Base-by-base conservation (phyloP, 2,888 invertebrate genomes). In the Escarpia spicata region DNA sequence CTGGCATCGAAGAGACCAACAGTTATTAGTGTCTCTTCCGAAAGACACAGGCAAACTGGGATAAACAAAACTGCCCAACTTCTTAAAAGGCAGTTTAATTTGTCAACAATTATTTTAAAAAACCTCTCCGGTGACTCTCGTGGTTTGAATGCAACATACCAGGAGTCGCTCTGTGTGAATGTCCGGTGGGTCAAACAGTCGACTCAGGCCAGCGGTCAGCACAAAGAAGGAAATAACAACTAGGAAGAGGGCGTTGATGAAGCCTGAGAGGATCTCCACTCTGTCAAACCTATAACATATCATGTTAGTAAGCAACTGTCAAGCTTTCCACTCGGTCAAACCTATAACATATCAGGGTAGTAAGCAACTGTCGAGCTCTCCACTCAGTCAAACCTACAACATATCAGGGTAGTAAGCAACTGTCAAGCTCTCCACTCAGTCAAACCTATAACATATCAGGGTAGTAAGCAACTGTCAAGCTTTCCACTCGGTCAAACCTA, bases 211-310 rank as follows among this genome's bases (percentile, higher is more conserved):
- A 95, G 97, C 97, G 37, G 97, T 95, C 94, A 97, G 97, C 91
- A 97, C 97, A 96, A 97, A 97, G 92, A 97, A 95, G 0, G 97
- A 97, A 93, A 97, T 97, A 93, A 97, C 97, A 92, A 97, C 96
- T 8, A 97, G 96, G 94, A 97, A 97, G 43, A 97, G 96, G 2
- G 97, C 97, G 95, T 97, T 97, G 92, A 97, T 96, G 95, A 97
- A 97, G 3, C 97, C 97, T 26, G 97, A 97, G 44, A 97, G 95
- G 43, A 97, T 97, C 95, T 97, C 97, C 75, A 97, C 96, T 91
- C 96, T 93, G 94, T 96, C 96, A 96, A 96, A 97, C 75, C 97
- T 97, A 95, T 26, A 95, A 95, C 89, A 19, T n/a, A 75, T 26
- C 19, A 26, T 6, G 12, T 19, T 44, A 92, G 15, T 44, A 45